Percentiles rank a stretch among this genome's conserved stretches.
phyloP scores from a whole-genome alignment of 2,113 vertebrate genomes.

The Albula glossodonta region DNA sequence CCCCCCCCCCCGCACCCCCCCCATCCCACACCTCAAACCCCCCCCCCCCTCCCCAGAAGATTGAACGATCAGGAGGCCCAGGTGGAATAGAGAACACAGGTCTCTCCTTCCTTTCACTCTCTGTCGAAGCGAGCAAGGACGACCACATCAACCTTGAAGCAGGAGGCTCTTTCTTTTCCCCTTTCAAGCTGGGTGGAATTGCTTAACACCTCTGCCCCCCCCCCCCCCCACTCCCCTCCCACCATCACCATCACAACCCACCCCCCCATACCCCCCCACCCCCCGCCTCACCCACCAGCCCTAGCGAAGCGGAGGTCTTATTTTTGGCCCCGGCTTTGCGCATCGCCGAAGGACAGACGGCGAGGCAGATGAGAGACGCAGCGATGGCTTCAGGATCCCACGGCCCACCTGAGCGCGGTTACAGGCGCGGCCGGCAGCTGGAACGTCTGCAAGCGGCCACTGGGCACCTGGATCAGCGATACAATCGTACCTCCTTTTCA shows the following conservation, averaged over 20 bases:
- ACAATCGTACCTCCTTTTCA: not conserved
- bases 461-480: not conserved
- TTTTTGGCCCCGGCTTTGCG: not conserved
- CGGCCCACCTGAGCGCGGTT: not conserved
- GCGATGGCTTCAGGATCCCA: not conserved
- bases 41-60: not conserved
- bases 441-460: not conserved
- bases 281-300: not conserved
- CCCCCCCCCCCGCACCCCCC: too few relatives aligned
- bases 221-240: not conserved
- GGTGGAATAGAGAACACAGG: not conserved
- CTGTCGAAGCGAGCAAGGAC: not conserved
- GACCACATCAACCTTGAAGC: not conserved
- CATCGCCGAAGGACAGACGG: not conserved
- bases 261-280: too few relatives aligned
- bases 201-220: not conserved
- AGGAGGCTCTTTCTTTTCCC: not conserved
- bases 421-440: not conserved
- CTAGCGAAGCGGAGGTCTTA: too few relatives aligned
- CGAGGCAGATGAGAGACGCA: not conserved
- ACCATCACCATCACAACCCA: too few relatives aligned
- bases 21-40: not conserved
- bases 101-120: not conserved
- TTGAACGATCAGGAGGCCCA: not conserved
- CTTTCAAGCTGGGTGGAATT: slow-evolving; percentile 14